Conservation (phyloP, 2,797 vertebrate genomes). For the Galagoides demidoff region DNA sequence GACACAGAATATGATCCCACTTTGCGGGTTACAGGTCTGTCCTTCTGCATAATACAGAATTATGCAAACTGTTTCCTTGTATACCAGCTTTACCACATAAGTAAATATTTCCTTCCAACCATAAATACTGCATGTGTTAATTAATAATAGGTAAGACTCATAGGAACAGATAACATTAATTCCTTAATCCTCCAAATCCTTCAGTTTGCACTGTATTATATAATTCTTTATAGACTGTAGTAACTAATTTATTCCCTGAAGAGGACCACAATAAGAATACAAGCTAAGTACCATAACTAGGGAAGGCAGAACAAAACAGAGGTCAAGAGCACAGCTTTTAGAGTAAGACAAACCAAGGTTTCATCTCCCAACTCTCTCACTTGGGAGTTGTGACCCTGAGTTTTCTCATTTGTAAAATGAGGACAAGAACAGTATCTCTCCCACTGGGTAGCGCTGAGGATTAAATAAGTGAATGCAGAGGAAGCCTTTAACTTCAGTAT, state of each 20-base stretch:
- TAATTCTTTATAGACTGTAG: slow-evolving; percentile 20
- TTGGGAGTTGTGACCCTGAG: slow-evolving; percentile 18
- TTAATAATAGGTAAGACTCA: background rate
- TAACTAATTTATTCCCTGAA: slow-evolving; percentile 26
- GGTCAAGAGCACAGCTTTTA: background rate
- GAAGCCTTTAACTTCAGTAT: background rate
- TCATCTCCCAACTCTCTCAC: background rate
- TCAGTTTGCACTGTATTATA: background rate
- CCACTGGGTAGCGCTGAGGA: slow-evolving; percentile 7
- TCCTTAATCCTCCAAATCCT: slow-evolving; percentile 46
- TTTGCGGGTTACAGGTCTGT: background rate
- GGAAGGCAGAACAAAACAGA: background rate
- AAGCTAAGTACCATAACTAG: background rate
- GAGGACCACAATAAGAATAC: slow-evolving; percentile 6
- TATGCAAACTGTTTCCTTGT: background rate
- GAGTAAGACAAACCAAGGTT: background rate
- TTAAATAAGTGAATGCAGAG: slow-evolving; percentile 36
- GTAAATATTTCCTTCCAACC: background rate
- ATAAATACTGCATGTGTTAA: background rate
- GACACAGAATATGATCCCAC: background rate
- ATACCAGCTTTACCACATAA: background rate
- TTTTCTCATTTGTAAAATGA: slow-evolving; percentile 53
- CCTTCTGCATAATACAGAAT: background rate
- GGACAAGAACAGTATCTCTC: background rate
- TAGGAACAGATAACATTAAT: slow-evolving; percentile 18